Conservation (phyloP, 1,140 invertebrate species). For the Riptortus pedestris region DNA sequence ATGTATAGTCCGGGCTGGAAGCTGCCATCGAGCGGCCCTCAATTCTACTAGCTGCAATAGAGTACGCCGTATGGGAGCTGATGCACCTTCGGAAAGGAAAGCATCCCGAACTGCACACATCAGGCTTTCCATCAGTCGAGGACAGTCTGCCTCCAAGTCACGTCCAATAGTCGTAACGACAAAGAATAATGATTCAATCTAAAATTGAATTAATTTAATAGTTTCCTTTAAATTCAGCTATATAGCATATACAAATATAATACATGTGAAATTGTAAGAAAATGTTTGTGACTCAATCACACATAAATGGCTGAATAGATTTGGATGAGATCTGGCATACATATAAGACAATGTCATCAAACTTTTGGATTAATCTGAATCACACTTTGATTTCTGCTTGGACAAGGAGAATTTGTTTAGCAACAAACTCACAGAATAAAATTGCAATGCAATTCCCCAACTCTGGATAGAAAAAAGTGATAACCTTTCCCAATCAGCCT, state of each 20-base stretch:
- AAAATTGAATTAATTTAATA: slow-evolving; percentile 25
- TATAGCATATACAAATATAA: background rate
- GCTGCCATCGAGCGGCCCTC: slow-evolving; percentile 76
- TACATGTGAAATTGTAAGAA: background rate
- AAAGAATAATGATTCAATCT: slow-evolving; percentile 79
- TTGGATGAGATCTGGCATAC: too few species aligned
- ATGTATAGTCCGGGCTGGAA: slow-evolving; percentile 72
- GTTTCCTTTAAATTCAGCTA: background rate
- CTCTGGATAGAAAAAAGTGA: too few species aligned
- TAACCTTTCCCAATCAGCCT: too few species aligned
- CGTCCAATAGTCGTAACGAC: slow-evolving; percentile 75
- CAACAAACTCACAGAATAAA: too few species aligned
- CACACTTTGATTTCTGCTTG: too few species aligned
- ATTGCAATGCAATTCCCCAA: too few species aligned
- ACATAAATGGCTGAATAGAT: too few species aligned
- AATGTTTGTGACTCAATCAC: background rate
- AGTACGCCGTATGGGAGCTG: slow-evolving; percentile 60
- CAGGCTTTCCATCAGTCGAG: slow-evolving; percentile 62
- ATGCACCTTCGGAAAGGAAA: slow-evolving; percentile 57
- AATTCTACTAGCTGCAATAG: slow-evolving; percentile 78
- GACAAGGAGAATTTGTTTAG: too few species aligned
- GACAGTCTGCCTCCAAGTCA: slow-evolving; percentile 70
- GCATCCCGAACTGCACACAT: slow-evolving; percentile 70
- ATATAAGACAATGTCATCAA: too few species aligned
- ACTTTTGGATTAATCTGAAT: too few species aligned